Conservation (phyloP, 1,140 invertebrate species). For the Pogonomyrmex californicus region DNA sequence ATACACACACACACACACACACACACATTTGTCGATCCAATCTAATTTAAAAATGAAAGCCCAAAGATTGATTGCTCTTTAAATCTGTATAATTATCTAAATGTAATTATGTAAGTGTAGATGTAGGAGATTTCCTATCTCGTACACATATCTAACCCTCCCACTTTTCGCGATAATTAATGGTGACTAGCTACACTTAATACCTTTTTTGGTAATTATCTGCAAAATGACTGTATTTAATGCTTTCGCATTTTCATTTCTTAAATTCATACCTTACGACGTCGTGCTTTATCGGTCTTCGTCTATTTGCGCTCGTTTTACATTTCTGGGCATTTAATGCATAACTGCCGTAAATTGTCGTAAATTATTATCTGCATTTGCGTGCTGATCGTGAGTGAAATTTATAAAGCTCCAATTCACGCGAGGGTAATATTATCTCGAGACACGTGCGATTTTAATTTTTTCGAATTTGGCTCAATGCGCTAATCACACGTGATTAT, state of each 20-base stretch:
- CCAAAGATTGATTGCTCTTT: slow-evolving; percentile 5
- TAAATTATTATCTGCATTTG: slow-evolving; percentile 34
- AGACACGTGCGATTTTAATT: not conserved
- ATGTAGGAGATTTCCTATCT: not conserved
- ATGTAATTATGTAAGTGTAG: slow-evolving; percentile 34
- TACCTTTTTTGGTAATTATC: slow-evolving; percentile 13
- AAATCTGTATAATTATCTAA: slow-evolving; percentile 51
- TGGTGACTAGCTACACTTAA: slow-evolving; percentile 7
- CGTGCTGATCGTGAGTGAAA: slow-evolving; percentile 52
- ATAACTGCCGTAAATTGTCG: slow-evolving; percentile 23
- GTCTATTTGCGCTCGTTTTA: slow-evolving; percentile 8
- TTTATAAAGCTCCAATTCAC: slow-evolving; percentile 39
- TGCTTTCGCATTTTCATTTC: slow-evolving; percentile 20
- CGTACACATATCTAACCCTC: not conserved
- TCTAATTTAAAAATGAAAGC: slow-evolving; percentile 10
- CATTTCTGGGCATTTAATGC: slow-evolving; percentile 23
- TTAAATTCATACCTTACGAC: slow-evolving; percentile 9
- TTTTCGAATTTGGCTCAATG: not conserved
- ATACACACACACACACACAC: too few species aligned
- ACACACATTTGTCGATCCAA: not conserved
- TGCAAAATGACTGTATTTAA: slow-evolving; percentile 42
- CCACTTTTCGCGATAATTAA: slow-evolving; percentile 19
- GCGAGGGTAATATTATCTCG: slow-evolving; percentile 5
- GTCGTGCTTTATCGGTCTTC: not conserved
- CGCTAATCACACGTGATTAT: slow-evolving; percentile 6